Percentiles rank a stretch among this genome's conserved stretches.
phyloP scores from a whole-genome alignment of 2,113 vertebrate genomes.

The Anguilla rostrata region DNA sequence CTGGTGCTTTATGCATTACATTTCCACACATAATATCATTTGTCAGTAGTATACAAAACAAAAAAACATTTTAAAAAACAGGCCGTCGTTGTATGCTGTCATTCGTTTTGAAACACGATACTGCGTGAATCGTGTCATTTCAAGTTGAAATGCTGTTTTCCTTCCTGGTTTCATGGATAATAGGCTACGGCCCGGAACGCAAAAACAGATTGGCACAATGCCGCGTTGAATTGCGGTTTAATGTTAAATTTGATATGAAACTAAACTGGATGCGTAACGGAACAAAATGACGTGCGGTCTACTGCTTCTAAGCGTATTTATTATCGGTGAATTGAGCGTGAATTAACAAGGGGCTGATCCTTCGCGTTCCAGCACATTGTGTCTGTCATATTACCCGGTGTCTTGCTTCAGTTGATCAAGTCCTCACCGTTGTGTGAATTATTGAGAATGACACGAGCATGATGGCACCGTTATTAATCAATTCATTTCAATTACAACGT shows the following conservation, averaged over 20 bases:
- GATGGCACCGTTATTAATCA: neutral
- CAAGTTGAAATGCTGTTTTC: neutral
- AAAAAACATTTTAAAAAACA: constrained; percentile 35
- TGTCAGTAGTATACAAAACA: constrained; percentile 36
- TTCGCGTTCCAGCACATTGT: neutral
- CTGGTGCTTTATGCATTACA: constrained; percentile 28
- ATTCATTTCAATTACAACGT: neutral
- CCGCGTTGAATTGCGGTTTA: neutral
- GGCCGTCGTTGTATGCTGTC: constrained; percentile 50
- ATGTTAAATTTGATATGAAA: neutral
- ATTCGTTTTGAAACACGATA: constrained; percentile 50
- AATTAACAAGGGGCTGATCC: neutral
- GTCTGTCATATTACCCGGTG: neutral
- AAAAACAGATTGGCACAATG: too few relatives aligned
- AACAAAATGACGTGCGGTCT: neutral
- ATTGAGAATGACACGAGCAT: neutral
- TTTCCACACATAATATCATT: neutral
- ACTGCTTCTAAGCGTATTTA: neutral
- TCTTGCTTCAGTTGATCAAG: neutral
- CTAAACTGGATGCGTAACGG: neutral
- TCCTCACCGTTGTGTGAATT: neutral
- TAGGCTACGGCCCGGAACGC: too few relatives aligned
- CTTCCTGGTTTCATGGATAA: constrained; percentile 10
- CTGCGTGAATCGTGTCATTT: neutral
- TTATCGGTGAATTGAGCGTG: neutral